Evolutionary conservation across 2,888 invertebrate genomes (phyloP).

Genomic region (Eristalinus aeneus): DNA sequence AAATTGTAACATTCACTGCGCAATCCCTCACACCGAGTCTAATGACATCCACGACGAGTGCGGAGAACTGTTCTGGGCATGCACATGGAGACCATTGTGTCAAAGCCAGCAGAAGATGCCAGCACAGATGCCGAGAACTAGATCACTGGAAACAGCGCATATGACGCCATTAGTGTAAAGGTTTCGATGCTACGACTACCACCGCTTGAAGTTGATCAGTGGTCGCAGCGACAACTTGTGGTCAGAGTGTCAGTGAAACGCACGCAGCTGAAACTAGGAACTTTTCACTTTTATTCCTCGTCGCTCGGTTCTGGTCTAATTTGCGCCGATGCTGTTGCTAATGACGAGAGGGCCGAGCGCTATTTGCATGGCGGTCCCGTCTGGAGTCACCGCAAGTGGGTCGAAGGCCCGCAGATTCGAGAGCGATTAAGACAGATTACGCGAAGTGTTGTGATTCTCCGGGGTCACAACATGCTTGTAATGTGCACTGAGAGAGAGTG

Average conservation of each 20-base stretch:
- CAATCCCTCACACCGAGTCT: constrained; percentile 34
- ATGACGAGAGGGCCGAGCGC: constrained; percentile 11
- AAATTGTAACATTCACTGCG: constrained; percentile 42
- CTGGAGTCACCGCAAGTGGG: constrained; percentile 24
- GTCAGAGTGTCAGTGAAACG: constrained; percentile 42
- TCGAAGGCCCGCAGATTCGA: constrained; percentile 26
- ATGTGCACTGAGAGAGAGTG: constrained; percentile 1
- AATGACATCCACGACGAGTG: constrained; percentile 42
- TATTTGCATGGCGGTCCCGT: constrained; percentile 29
- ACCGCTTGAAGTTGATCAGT: not conserved
- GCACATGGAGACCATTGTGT: constrained; percentile 56
- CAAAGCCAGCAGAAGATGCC: constrained; percentile 47
- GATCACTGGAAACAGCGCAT: constrained; percentile 40
- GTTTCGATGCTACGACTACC: not conserved
- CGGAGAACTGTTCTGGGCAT: constrained; percentile 12
- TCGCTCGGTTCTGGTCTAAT: constrained; percentile 30
- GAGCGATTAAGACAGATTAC: not conserved
- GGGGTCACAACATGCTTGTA: not conserved
- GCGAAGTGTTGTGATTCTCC: constrained; percentile 6
- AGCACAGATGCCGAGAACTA: constrained; percentile 34
- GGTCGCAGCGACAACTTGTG: constrained; percentile 35
- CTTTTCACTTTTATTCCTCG: constrained; percentile 56
- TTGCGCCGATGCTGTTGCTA: not conserved
- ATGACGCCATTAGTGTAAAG: constrained; percentile 46
- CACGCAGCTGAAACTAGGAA: not conserved